A percentile compares a stretch with the other conserved stretches of the same genome.
These are phyloP conservation scores for Nymphalis io DNA, from an alignment of 1,140 invertebrate genomes.

Conservation along the genomic window DNA sequence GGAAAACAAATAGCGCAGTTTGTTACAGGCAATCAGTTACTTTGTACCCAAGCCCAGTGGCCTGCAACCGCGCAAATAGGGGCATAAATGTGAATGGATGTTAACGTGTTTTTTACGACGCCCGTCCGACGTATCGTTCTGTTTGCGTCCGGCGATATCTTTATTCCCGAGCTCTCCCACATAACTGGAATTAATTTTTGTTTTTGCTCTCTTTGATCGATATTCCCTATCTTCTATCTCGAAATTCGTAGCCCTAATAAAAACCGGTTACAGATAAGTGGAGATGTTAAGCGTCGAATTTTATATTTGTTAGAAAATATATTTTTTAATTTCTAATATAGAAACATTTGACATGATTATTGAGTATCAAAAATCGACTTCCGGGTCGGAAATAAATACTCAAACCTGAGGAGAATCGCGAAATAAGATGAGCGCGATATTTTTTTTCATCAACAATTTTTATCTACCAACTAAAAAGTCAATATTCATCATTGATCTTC, in stretches of 20 bases:
- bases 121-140: constrained; percentile 73
- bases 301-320: background rate
- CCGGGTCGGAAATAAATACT: too few relatives aligned
- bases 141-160: constrained; percentile 74
- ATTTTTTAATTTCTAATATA: background rate
- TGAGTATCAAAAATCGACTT: too few relatives aligned
- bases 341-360: too few relatives aligned
- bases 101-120: constrained; percentile 80
- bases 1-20: constrained; percentile 56
- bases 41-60: constrained; percentile 67
- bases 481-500: too few relatives aligned
- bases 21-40: constrained; percentile 71
- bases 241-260: constrained; percentile 1
- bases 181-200: constrained; percentile 46
- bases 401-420: too few relatives aligned
- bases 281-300: background rate
- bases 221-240: constrained; percentile 25
- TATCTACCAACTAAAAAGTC: too few relatives aligned
- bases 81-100: constrained; percentile 79
- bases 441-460: too few relatives aligned
- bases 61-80: constrained; percentile 65
- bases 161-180: constrained; percentile 58
- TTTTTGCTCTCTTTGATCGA: constrained; percentile 39
- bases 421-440: too few relatives aligned
- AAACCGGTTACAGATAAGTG: background rate